Evolutionary conservation across 2,113 vertebrate genomes (phyloP).

Genomic region (Leptocoma aspasia): DNA sequence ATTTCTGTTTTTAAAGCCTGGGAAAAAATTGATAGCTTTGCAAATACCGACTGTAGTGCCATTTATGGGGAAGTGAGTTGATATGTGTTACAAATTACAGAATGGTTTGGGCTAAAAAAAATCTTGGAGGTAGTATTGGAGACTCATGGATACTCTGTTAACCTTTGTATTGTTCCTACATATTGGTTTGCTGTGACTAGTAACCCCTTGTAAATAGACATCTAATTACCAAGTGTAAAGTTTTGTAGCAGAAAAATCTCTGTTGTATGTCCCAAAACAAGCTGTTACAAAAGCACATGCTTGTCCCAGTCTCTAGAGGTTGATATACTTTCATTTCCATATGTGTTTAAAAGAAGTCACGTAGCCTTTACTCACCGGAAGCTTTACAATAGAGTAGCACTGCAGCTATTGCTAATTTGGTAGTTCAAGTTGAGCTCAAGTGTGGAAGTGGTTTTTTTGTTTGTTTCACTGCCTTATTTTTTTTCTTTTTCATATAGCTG

Average conservation of each 20-base stretch:
- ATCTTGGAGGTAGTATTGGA: neutral
- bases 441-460: constrained; percentile 21
- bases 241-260: neutral
- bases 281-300: neutral
- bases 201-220: neutral
- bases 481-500: neutral
- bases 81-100: neutral
- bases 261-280: neutral
- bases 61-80: neutral
- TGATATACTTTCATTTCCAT: neutral
- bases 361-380: neutral
- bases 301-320: neutral
- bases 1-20: neutral
- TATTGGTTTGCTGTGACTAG: neutral
- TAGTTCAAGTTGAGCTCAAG: neutral
- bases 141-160: neutral
- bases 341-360: neutral
- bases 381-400: neutral
- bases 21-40: neutral
- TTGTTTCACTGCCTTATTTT: neutral
- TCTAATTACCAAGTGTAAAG: neutral
- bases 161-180: neutral
- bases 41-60: neutral
- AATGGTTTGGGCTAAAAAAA: neutral
- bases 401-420: neutral